Percentiles rank a stretch among this genome's conserved stretches.
These are phyloP conservation scores for Epizoanthus rinbou DNA, from an alignment of 92 coral and sea anemone genomes.

Conservation along the genomic window DNA sequence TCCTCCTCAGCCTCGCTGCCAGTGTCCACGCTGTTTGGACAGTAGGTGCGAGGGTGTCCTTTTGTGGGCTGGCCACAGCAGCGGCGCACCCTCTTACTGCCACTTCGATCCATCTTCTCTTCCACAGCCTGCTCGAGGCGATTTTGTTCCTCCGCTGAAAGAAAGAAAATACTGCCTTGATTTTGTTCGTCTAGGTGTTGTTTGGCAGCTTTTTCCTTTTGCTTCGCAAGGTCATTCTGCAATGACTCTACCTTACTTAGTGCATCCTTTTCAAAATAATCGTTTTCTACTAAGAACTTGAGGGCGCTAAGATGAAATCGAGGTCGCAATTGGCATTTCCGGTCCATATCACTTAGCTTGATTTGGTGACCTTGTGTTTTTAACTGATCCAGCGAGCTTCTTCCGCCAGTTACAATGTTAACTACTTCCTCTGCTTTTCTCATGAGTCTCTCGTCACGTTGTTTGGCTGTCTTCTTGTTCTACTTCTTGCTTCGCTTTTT, in stretches of 20 bases:
- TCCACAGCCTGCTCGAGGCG: conserved; percentile 23
- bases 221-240: too few relatives aligned
- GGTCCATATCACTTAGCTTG: conserved; percentile 30
- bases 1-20: conserved; percentile 32
- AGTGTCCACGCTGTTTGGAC: conserved; percentile 32
- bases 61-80: conserved; percentile 35
- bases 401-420: too few relatives aligned
- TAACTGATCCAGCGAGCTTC: too few relatives aligned
- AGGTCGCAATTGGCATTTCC: conserved; percentile 30
- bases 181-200: too few relatives aligned
- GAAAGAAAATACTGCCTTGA: background rate
- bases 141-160: conserved; percentile 34
- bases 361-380: too few relatives aligned
- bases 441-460: background rate
- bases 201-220: too few relatives aligned
- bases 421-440: too few relatives aligned
- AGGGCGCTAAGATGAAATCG: conserved; percentile 41
- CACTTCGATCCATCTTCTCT: conserved; percentile 14
- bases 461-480: background rate
- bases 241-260: too few relatives aligned
- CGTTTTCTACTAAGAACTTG: background rate
- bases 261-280: too few relatives aligned
- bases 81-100: conserved; percentile 35
- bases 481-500: conserved; percentile 4
- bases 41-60: conserved; percentile 38